phyloP scores from a whole-genome alignment of 2,888 invertebrate species.

The Augochlorella aurata region DNA sequence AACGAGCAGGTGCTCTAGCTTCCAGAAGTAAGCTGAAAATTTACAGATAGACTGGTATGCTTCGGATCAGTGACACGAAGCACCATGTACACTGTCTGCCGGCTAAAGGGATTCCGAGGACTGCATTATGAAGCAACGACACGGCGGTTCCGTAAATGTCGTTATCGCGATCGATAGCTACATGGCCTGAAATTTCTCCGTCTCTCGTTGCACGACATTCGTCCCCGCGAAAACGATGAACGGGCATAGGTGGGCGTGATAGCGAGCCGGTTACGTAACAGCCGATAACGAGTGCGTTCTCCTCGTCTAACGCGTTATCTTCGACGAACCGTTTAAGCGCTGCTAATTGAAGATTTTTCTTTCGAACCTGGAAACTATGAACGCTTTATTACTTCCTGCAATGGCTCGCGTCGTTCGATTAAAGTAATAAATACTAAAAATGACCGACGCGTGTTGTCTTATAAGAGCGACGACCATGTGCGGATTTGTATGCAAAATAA shows the following conservation, averaged over 20 bases:
- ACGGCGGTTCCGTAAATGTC: conserved; percentile 27
- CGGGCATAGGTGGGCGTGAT: conserved; percentile 18
- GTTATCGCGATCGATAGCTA: conserved; percentile 43
- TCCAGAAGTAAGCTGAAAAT: no score
- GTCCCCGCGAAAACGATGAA: conserved; percentile 15
- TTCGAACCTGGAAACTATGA: no score
- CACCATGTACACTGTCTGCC: background rate
- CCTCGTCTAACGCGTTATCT: conserved; percentile 38
- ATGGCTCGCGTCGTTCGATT: no score
- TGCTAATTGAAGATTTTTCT: no score
- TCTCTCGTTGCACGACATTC: background rate
- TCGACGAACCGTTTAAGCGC: background rate
- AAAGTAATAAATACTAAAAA: no score
- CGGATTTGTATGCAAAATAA: no score
- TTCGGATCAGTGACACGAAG: background rate
- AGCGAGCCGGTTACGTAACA: conserved; percentile 43
- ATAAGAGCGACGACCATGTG: no score
- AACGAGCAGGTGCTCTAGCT: no score
- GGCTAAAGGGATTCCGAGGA: background rate
- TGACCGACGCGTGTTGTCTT: no score
- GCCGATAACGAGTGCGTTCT: conserved; percentile 44
- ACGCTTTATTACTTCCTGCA: no score
- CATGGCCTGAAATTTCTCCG: background rate
- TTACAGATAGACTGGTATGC: background rate
- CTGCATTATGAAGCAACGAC: background rate